Evolutionary conservation across 2,113 vertebrate species (phyloP), one percentile per base, ranked within the genome.

Genomic region (Microcebus ravelobensis): DNA sequence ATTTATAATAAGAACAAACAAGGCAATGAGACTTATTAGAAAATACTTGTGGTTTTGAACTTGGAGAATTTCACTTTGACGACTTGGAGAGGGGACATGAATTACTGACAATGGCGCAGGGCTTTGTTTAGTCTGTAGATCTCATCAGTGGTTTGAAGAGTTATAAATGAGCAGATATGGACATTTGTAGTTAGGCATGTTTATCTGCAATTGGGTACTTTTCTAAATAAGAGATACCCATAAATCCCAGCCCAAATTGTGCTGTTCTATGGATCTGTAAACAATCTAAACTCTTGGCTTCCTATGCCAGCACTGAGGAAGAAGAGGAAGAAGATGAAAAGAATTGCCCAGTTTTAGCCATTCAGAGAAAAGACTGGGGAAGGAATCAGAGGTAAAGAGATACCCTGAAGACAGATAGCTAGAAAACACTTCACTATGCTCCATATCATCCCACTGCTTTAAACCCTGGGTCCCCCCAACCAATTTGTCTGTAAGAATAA

Each of bases 1-100:
- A 52, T 45, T 90, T 86, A 70, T 31, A 96, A 55, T 11, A 91
- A 82, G 77, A 94, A 77, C 45, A 84, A 94, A 93, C 57, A 91
- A 92, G 39, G 81, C 71, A 85, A 39, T 31, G 39, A 96, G 48
- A 67, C 31, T 31, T 82, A 23, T 70, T 73, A 92, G 70, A 83
- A 94, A 65, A 34, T 36, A 14, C 17, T 68, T 88, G 77, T 95
- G 73, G 17, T 14, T 92, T 93, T n/a, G 29, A 84, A 57, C 52
- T 77, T 76, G 63, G 11, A 83, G 50, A 74, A 95, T 96, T 94
- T 87, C 65, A 67, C 81, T 74, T n/a, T 80, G 94, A 94, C 73
- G 50, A 92, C 70, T 50, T 80, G 23, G 29, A 85, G 39, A 97
- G 65, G 65, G 45, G 8, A 57, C 31, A 87, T 90, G 79, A 92